Conservation (phyloP, 2,797 vertebrate genomes). For the Lagorchestes hirsutus region DNA sequence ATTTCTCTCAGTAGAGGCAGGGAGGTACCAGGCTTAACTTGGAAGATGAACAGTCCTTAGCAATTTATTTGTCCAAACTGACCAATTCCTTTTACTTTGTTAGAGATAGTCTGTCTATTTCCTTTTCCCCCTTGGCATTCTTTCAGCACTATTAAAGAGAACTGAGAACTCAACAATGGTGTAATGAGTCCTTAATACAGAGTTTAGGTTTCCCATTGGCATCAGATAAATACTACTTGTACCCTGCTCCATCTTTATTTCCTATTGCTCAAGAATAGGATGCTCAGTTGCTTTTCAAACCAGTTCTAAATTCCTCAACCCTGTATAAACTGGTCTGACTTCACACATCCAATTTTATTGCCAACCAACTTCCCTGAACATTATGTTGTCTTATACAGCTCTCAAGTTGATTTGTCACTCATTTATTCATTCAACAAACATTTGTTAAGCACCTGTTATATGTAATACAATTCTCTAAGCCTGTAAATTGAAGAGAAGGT, state of each 20-base stretch:
- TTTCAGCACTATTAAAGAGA: background rate
- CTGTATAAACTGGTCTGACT: background rate
- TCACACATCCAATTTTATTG: background rate
- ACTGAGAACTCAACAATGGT: background rate
- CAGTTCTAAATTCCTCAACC: background rate
- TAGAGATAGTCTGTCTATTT: background rate
- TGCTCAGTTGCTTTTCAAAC: background rate
- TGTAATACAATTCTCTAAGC: background rate
- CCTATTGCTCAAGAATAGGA: background rate
- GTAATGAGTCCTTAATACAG: background rate
- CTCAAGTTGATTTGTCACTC: background rate
- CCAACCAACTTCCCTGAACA: background rate
- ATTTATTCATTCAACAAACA: background rate
- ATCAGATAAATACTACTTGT: background rate
- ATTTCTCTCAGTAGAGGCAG: background rate
- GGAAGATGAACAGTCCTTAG: background rate
- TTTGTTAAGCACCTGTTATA: background rate
- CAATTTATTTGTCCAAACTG: background rate
- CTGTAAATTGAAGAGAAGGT: background rate
- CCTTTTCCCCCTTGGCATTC: background rate
- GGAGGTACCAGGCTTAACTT: background rate
- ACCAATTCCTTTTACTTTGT: background rate
- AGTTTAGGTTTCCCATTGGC: background rate
- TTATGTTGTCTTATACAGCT: background rate
- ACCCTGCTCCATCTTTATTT: background rate